These are phyloP conservation scores for Dermatemys mawii DNA, from an alignment of 2,113 vertebrate species.

Conservation along the genomic window DNA sequence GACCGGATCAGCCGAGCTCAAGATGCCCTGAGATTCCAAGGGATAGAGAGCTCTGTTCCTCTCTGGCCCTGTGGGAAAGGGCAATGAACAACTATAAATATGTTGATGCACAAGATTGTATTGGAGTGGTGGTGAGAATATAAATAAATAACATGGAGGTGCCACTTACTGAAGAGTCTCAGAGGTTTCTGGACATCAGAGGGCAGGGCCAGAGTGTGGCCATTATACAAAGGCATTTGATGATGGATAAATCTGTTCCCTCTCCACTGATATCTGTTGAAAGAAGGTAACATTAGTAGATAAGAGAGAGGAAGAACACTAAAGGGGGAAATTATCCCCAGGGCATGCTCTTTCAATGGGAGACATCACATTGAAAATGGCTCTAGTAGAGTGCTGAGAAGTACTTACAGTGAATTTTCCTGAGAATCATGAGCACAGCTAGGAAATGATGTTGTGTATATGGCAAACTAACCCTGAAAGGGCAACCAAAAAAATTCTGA, in stretches of 20 bases:
- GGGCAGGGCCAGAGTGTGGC: neutral
- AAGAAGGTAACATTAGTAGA: neutral
- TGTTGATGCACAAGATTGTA: neutral
- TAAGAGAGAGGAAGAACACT: neutral
- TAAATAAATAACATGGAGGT: neutral
- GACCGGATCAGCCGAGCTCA: neutral
- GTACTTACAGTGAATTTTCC: neutral
- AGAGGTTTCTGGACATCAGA: neutral
- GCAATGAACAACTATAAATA: neutral
- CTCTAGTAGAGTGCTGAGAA: too few relatives aligned
- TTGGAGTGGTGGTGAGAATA: neutral
- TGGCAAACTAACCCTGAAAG: neutral
- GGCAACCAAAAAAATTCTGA: neutral
- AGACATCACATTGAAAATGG: neutral
- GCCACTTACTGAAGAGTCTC: neutral
- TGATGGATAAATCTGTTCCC: too few relatives aligned
- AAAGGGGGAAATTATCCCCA: neutral
- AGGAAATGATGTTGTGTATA: neutral
- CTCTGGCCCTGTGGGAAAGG: neutral
- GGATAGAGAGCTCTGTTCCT: neutral
- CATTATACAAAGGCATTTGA: neutral
- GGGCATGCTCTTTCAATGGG: neutral
- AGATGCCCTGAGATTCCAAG: neutral
- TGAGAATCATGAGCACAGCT: neutral
- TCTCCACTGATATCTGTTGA: neutral